Evolutionary conservation across 2,888 invertebrate genomes (phyloP), one percentile per base, ranked within the genome.

Genomic region (Hydraecia micacea): DNA sequence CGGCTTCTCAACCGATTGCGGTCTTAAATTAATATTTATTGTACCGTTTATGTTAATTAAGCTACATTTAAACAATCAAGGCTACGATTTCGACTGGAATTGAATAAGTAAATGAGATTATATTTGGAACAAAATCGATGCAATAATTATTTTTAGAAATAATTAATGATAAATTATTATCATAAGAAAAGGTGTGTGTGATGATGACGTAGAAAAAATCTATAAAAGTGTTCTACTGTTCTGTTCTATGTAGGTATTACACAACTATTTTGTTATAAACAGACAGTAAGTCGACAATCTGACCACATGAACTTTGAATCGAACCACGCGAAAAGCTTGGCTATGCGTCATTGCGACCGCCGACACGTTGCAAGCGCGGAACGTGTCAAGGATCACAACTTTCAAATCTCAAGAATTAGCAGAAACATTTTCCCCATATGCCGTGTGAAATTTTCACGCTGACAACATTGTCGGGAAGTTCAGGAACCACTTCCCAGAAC

Each of bases 401-500:
- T 96, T 95, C 94, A 92, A 93, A 88, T 85, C 79, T 75, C 80
- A 74, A 77, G 76, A 86, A 75, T 80, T 79, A 79, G 69, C 67
- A 75, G 75, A 79, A 77, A 82, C 82, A 90, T 91, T 92, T 94
- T 92, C 92, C 91, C 88, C 87, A 72, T 79, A 86, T 81, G 87
- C 58, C 67, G 92, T 90, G 90, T 90, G 91, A 92, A 91, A 90
- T 90, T 91, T 90, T 82, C 80, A 86, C 86, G 90, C 86, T 92
- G 94, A 91, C 94, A 95, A 95, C 95, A 92, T 94, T 89, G 92
- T 93, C 94, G 96, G 96, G 96, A 97, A 96, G 96, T 94, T 96
- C 95, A 96, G 96, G 96, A 97, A 96, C 96, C 96, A 96, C 96
- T 97, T 96, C 96, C 96, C 96, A 96, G 96, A 96, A 96, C 96